These are phyloP conservation scores for Melieria omissa DNA, from an alignment of 2,888 invertebrate genomes.

Conservation along the genomic window DNA sequence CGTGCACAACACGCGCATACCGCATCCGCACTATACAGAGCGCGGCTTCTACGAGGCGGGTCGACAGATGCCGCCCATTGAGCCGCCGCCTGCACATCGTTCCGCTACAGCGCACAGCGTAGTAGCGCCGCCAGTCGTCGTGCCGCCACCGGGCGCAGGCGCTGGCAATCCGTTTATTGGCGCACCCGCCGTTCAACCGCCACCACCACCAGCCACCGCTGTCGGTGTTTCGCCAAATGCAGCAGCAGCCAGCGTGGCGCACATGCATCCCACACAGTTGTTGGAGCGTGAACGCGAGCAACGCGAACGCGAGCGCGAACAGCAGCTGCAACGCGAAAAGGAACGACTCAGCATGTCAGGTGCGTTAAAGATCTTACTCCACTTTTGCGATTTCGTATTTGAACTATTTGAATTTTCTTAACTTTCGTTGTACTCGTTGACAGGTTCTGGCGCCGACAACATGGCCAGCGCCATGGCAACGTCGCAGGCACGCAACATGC, in stretches of 20 bases:
- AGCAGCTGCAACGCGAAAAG: constrained; percentile 43
- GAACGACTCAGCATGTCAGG: constrained; percentile 54
- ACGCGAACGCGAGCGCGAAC: constrained; percentile 52
- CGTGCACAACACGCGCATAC: constrained; percentile 69
- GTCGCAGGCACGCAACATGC: constrained; percentile 52
- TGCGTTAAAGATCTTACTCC: constrained; percentile 37
- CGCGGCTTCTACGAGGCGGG: constrained; percentile 69
- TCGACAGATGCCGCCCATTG: constrained; percentile 68
- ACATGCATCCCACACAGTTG: constrained; percentile 59
- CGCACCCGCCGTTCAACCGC: constrained; percentile 43
- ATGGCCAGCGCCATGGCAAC: background rate
- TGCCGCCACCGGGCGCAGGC: constrained; percentile 43
- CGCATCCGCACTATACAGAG: constrained; percentile 66
- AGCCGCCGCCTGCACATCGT: constrained; percentile 72
- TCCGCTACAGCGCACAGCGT: constrained; percentile 65
- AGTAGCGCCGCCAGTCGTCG: constrained; percentile 59
- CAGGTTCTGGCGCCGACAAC: constrained; percentile 11
- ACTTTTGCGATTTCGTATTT: background rate
- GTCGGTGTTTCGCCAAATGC: constrained; percentile 34
- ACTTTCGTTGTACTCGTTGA: constrained; percentile 21
- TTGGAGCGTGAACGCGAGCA: constrained; percentile 63
- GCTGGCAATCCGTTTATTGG: constrained; percentile 52
- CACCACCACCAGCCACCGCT: constrained; percentile 46
- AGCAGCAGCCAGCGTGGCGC: constrained; percentile 48
- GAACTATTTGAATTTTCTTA: constrained; percentile 9